A percentile compares a stretch with the other conserved stretches of the same genome.
Conservation (phyloP, 1,140 invertebrate genomes). For the Zaprionus davidi region DNA sequence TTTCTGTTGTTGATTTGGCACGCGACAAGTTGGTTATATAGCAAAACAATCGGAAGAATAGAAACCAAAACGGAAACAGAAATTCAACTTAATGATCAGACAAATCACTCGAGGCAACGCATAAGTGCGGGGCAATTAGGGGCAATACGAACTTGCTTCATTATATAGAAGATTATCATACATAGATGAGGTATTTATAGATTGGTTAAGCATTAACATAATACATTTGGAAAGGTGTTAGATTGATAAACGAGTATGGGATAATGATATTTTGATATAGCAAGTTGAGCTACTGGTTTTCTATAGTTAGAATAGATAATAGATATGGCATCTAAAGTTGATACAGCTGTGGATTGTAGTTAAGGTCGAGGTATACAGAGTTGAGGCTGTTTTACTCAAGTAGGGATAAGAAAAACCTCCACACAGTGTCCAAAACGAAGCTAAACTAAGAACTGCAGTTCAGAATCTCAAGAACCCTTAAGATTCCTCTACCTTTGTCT, state of each 20-base stretch:
- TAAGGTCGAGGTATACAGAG: background rate
- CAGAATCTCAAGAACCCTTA: background rate
- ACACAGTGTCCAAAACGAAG: background rate
- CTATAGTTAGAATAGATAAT: background rate
- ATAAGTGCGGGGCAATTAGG: too few relatives aligned
- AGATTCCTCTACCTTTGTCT: background rate
- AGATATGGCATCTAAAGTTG: too few relatives aligned
- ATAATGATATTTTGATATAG: background rate
- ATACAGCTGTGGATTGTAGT: background rate
- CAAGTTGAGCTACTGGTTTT: background rate
- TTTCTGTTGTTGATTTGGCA: background rate
- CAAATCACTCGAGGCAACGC: background rate
- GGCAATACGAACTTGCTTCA: background rate
- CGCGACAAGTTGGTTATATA: background rate
- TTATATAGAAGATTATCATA: constrained; percentile 1
- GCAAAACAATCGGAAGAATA: constrained; percentile 1
- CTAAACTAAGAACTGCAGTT: background rate
- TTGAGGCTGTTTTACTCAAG: background rate
- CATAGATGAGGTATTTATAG: background rate
- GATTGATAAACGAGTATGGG: background rate
- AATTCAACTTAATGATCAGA: background rate
- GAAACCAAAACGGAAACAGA: background rate
- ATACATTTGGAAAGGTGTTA: background rate
- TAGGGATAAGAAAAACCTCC: background rate
- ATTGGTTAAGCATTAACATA: too few relatives aligned